Conservation (phyloP, 1,140 invertebrate species). For the Drosophila parvula region DNA sequence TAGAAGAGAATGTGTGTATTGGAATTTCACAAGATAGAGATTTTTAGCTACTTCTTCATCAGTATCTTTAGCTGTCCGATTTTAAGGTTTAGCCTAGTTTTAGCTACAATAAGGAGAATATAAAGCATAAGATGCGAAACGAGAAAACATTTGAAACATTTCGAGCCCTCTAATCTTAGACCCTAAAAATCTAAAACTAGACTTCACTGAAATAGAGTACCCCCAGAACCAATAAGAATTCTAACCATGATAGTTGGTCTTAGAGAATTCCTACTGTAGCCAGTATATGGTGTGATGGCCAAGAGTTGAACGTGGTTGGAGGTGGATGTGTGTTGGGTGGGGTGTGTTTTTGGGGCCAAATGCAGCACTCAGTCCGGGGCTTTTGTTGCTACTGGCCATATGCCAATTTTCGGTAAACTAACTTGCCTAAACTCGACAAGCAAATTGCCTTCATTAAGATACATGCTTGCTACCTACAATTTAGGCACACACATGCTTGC, state of each 20-base stretch:
- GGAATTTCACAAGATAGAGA: background rate
- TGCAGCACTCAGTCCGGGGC: conserved; percentile 43
- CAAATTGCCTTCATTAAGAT: conserved; percentile 83
- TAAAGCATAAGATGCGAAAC: background rate
- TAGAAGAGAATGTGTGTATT: background rate
- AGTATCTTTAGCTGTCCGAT: background rate
- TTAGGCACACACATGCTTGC: conserved; percentile 55
- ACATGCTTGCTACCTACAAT: conserved; percentile 81
- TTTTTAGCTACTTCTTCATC: background rate
- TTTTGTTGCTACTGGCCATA: conserved; percentile 81
- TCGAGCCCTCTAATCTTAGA: too few species aligned
- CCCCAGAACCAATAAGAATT: background rate
- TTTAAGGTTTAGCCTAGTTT: too few species aligned
- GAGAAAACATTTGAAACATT: background rate
- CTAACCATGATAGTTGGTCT: background rate
- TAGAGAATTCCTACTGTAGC: conserved; percentile 4
- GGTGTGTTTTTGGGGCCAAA: conserved; percentile 31
- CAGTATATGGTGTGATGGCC: background rate
- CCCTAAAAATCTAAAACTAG: background rate
- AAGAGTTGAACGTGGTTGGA: conserved; percentile 2
- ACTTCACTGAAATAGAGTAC: background rate
- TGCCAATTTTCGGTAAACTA: conserved; percentile 83
- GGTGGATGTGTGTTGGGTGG: conserved; percentile 5
- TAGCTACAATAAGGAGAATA: too few species aligned
- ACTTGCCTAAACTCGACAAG: conserved; percentile 83